Conservation (phyloP, 1,140 invertebrate species). For the Pseudomyrmex cubaensis region DNA sequence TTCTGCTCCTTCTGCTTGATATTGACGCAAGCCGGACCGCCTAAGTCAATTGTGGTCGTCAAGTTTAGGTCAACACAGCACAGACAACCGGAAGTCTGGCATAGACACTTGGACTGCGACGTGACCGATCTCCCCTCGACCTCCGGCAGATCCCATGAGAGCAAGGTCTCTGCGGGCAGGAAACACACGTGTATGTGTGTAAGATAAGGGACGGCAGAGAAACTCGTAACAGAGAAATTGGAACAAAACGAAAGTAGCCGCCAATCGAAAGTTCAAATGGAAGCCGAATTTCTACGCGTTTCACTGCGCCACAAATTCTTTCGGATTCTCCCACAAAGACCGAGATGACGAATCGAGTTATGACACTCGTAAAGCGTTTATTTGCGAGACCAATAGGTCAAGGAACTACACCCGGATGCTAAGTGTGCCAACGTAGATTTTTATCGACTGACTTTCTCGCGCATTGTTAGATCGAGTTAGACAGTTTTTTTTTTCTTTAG, state of each 20-base stretch:
- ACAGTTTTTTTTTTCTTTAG: slow-evolving; percentile 20
- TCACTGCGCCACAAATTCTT: slow-evolving; percentile 50
- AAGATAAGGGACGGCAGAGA: slow-evolving; percentile 62
- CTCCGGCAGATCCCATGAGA: slow-evolving; percentile 80
- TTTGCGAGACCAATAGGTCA: not conserved
- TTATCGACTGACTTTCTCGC: slow-evolving; percentile 62
- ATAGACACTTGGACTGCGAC: slow-evolving; percentile 83
- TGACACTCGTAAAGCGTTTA: slow-evolving; percentile 28
- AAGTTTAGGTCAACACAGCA: slow-evolving; percentile 84
- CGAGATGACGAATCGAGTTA: slow-evolving; percentile 37
- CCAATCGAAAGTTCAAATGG: slow-evolving; percentile 66
- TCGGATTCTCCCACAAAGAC: not conserved
- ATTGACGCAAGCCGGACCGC: slow-evolving; percentile 84
- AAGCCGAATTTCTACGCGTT: slow-evolving; percentile 61
- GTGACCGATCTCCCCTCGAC: slow-evolving; percentile 77
- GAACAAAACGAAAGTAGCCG: slow-evolving; percentile 71
- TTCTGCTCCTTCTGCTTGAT: slow-evolving; percentile 85
- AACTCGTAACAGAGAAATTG: slow-evolving; percentile 72
- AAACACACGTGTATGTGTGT: slow-evolving; percentile 17
- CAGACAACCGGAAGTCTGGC: slow-evolving; percentile 81
- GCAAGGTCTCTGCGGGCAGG: slow-evolving; percentile 75
- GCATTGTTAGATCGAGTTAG: slow-evolving; percentile 13
- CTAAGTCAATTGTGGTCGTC: slow-evolving; percentile 84
- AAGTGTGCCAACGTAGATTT: slow-evolving; percentile 56
- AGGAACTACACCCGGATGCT: not conserved